These are phyloP conservation scores for Drosophila pseudotalamancana DNA, from an alignment of 2,888 invertebrate species.

Conservation along the genomic window DNA sequence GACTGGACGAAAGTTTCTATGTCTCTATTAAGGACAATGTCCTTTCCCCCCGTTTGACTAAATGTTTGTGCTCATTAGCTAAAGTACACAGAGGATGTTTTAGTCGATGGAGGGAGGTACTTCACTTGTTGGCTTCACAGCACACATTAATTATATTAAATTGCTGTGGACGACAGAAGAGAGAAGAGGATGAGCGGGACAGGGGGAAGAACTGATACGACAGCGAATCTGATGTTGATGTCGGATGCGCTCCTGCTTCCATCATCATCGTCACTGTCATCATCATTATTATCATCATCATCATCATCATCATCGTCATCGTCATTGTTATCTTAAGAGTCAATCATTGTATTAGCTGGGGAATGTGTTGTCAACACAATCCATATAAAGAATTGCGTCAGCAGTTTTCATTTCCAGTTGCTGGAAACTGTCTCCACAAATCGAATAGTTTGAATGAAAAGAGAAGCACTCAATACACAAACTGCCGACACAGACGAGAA, in stretches of 20 bases:
- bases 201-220: neutral
- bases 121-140: slow-evolving; percentile 15
- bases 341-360: slow-evolving; percentile 24
- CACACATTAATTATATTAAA: slow-evolving; percentile 34
- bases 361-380: slow-evolving; percentile 19
- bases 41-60: slow-evolving; percentile 26
- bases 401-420: slow-evolving; percentile 32
- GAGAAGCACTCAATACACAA: slow-evolving; percentile 45
- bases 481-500: slow-evolving; percentile 11
- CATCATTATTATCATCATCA: slow-evolving; percentile 20
- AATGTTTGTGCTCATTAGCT: slow-evolving; percentile 41
- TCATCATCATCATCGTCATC: slow-evolving; percentile 12
- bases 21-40: slow-evolving; percentile 38
- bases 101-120: neutral
- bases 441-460: slow-evolving; percentile 23
- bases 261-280: slow-evolving; percentile 13
- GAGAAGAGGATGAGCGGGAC: neutral
- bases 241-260: slow-evolving; percentile 30
- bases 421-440: slow-evolving; percentile 37
- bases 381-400: slow-evolving; percentile 32
- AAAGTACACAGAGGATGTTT: slow-evolving; percentile 20
- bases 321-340: slow-evolving; percentile 28
- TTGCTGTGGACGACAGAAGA: neutral
- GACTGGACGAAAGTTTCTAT: neutral
- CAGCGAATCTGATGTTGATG: slow-evolving; percentile 21